Evolutionary conservation across 2,888 invertebrate species (phyloP).

Genomic region (Dryocosmus kuriphilus): DNA sequence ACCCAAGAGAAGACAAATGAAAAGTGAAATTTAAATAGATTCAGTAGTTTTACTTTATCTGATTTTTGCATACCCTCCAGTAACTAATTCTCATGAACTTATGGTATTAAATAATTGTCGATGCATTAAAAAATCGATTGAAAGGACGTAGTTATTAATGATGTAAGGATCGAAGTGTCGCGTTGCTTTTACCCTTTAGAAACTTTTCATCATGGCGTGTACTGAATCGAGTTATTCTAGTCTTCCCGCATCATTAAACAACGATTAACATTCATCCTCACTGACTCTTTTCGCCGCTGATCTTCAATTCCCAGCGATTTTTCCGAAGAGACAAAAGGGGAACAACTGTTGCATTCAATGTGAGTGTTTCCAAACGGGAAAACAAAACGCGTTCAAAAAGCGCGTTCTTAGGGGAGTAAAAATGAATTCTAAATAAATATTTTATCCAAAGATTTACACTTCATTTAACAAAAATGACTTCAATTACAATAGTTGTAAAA

Average conservation of each 20-base stretch:
- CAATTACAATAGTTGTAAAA: not conserved
- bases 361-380: not conserved
- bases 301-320: conserved; percentile 10
- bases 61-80: not conserved
- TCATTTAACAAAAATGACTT: not conserved
- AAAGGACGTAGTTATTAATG: not conserved
- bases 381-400: conserved; percentile 12
- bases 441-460: not conserved
- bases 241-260: conserved; percentile 5
- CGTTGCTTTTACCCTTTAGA: not conserved
- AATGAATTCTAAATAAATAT: not conserved
- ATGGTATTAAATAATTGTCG: no score
- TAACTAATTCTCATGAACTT: not conserved
- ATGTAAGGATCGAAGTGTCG: not conserved
- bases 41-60: not conserved
- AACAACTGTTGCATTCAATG: conserved; percentile 38
- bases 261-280: conserved; percentile 4
- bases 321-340: conserved; percentile 33
- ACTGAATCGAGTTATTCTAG: conserved; percentile 7
- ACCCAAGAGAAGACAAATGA: no score
- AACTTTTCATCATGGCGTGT: not conserved
- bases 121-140: not conserved
- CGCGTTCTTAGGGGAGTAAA: not conserved
- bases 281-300: conserved; percentile 3
- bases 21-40: not conserved